phyloP scores from a whole-genome alignment of 2,888 invertebrate species.

The Cephus nigrinus region DNA sequence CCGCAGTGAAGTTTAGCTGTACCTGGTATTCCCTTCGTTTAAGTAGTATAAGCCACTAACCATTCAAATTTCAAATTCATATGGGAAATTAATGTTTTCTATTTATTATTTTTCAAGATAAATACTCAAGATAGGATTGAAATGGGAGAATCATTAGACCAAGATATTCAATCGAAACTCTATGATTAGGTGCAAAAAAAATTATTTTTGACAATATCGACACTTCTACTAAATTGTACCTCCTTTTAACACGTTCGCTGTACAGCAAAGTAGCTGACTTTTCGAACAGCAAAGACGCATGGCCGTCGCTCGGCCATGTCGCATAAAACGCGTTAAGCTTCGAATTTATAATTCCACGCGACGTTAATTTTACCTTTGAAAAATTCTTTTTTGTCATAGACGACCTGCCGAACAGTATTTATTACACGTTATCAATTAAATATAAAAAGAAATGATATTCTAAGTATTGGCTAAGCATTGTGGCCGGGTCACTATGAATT shows the following conservation, averaged over 20 bases:
- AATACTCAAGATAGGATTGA: neutral
- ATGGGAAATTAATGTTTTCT: conserved; percentile 11
- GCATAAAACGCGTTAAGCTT: neutral
- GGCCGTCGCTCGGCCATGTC: neutral
- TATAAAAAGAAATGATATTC: neutral
- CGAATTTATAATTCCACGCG: neutral
- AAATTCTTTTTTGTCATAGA: conserved; percentile 17
- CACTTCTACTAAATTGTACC: neutral
- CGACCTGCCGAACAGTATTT: conserved; percentile 17
- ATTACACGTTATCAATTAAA: neutral
- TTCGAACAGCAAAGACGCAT: too few species aligned
- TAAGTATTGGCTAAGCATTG: neutral
- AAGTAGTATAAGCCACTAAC: conserved; percentile 26
- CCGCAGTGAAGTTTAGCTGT: conserved; percentile 30
- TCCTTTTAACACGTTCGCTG: neutral
- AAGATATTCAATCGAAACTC: conserved; percentile 38
- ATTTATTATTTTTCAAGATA: conserved; percentile 26
- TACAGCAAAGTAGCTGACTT: too few species aligned
- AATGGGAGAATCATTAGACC: conserved; percentile 37
- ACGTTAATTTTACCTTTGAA: neutral
- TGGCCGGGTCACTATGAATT: neutral
- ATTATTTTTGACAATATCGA: neutral
- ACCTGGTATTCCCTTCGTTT: conserved; percentile 18
- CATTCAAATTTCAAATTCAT: neutral
- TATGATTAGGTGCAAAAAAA: neutral